A percentile compares a stretch with the other conserved stretches of the same genome.
Evolutionary conservation across 2,113 vertebrate genomes (phyloP).

Genomic region (Macrotus californicus): DNA sequence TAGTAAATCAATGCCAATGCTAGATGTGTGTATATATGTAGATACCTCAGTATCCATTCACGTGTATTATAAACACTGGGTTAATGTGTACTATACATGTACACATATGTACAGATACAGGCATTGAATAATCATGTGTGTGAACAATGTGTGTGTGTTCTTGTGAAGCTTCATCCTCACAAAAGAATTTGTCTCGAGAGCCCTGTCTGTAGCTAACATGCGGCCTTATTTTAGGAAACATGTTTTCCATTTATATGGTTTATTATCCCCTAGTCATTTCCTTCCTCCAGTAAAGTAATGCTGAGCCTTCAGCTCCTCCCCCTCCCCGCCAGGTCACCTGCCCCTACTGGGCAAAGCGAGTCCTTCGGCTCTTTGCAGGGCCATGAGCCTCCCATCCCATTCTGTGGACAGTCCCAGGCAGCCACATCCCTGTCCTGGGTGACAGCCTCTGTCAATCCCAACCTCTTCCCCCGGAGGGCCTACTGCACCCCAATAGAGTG

Average conservation of each 20-base stretch:
- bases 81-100: background rate
- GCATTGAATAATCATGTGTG: background rate
- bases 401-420: background rate
- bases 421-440: background rate
- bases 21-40: background rate
- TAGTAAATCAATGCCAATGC: background rate
- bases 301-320: background rate
- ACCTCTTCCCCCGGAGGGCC: background rate
- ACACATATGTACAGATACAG: background rate
- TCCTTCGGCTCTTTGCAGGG: background rate
- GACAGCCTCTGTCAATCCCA: background rate
- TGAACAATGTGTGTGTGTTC: background rate
- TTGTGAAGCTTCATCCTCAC: constrained; percentile 29
- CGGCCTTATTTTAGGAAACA: constrained; percentile 55
- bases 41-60: background rate
- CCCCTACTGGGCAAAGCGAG: background rate
- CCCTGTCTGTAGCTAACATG: constrained; percentile 37
- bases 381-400: background rate
- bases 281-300: constrained; percentile 48
- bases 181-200: constrained; percentile 49
- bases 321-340: constrained; percentile 31
- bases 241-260: constrained; percentile 67
- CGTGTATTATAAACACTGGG: background rate
- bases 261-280: constrained; percentile 57
- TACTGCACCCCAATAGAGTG: background rate